A percentile compares a stretch with the other conserved stretches of the same genome.
Conservation (phyloP, 2,113 vertebrate genomes). For the Sapajus apella region DNA sequence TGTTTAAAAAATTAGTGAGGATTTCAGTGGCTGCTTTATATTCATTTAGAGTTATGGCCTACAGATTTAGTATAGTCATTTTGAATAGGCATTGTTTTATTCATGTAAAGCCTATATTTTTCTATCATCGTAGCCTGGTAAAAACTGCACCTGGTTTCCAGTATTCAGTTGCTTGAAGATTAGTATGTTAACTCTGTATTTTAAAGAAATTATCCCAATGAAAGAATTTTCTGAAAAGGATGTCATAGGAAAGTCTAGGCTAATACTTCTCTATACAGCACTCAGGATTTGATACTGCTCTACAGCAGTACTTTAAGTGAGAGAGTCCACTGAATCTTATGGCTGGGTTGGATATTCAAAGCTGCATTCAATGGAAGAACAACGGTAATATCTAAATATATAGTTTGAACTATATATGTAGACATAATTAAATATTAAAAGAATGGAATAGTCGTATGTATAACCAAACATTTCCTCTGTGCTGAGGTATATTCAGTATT, state of each 20-base stretch:
- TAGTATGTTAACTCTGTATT: slow-evolving; percentile 13
- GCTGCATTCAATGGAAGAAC: neutral
- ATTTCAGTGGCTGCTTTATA: neutral
- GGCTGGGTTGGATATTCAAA: neutral
- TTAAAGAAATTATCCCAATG: neutral
- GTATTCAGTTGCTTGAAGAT: slow-evolving; percentile 44
- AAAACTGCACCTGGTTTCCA: slow-evolving; percentile 24
- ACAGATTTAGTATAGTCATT: neutral
- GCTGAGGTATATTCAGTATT: neutral
- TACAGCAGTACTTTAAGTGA: neutral
- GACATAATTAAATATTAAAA: neutral
- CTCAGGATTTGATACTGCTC: neutral
- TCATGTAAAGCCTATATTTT: neutral
- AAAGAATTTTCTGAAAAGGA: slow-evolving; percentile 40
- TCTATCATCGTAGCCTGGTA: neutral
- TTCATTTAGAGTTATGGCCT: neutral
- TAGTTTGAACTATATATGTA: neutral
- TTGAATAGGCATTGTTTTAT: neutral
- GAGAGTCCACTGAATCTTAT: neutral
- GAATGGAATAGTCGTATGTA: neutral
- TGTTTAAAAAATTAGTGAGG: neutral
- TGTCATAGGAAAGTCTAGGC: neutral
- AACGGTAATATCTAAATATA: neutral
- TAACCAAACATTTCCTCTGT: neutral
- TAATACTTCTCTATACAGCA: neutral